Base-by-base conservation (phyloP, 1,140 invertebrate genomes). In the Holcopasites calliopsidis region DNA sequence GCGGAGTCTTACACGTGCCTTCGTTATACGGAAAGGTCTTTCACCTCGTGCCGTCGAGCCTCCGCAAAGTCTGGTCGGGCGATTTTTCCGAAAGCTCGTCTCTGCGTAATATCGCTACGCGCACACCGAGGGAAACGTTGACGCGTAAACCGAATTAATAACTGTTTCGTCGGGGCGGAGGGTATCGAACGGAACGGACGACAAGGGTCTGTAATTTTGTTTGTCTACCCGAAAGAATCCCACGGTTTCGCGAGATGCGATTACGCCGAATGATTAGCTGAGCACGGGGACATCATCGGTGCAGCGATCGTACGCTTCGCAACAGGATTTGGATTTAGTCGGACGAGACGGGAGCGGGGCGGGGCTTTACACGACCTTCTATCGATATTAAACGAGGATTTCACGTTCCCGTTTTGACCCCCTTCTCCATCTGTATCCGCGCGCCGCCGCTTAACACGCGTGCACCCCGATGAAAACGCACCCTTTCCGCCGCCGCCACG, bases 311-410 rank as follows among this genome's bases (percentile, higher is more conserved):
- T 69, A 80, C n/a, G n/a, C 73, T 82, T 82, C 75, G 78, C 57
- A 76, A 64, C 60, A n/a, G 65, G 75, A 80, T 76, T 65, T 62
- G 77, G 79, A 82, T 82, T 82, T 82, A 82, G 80, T 71, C 44
- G 64, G 66, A 61, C 52, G 66, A 80, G 79, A 82, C 78, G 76
- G 44, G n/a, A 64, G 58, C 26, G 65, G 52, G 79, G n/a, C n/a
- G n/a, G n/a, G n/a, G n/a, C n/a, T 64, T 71, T 80, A 80, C 72
- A 75, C 79, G 78, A 58, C 72, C 72, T 80, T 74, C 65, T 69
- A 47, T 80, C 60, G 79, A 82, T 80, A 82, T 82, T 76, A 82
- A 80, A 82, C 78, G 73, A 62, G 60, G 78, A 79, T 79, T 79
- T 79, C 77, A 58, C 77, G 65, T 47, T 44, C 54, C 47, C 44